Evolutionary conservation across 1,140 invertebrate species (phyloP).

Genomic region (Pachypeltis micranthus): DNA sequence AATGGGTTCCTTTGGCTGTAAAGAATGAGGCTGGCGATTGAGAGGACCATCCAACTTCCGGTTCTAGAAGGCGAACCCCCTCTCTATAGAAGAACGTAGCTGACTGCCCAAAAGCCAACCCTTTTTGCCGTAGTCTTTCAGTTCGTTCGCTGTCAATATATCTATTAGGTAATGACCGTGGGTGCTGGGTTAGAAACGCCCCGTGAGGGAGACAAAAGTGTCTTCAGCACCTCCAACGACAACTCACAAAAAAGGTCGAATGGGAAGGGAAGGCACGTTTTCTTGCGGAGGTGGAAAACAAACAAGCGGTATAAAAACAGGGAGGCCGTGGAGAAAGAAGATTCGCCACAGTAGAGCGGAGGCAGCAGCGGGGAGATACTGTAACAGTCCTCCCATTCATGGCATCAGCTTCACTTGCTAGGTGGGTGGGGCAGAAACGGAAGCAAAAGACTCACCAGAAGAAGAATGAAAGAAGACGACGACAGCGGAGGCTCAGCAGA

Average conservation of each 20-base stretch:
- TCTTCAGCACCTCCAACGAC: neutral
- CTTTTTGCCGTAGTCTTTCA: slow-evolving; percentile 3
- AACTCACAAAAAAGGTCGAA: neutral
- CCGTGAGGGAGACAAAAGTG: neutral
- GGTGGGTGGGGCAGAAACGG: neutral
- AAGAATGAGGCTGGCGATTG: too few species aligned
- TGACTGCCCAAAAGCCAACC: neutral
- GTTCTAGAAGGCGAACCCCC: neutral
- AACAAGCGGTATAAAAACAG: neutral
- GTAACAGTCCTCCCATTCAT: neutral
- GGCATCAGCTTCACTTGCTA: neutral
- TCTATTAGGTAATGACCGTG: slow-evolving; percentile 6
- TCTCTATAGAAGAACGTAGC: neutral
- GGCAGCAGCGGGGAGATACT: neutral
- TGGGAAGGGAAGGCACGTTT: neutral
- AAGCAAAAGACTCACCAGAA: too few species aligned
- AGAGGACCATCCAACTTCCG: neutral
- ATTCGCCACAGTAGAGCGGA: slow-evolving; percentile 4
- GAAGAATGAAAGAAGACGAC: neutral
- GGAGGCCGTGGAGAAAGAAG: slow-evolving; percentile 1
- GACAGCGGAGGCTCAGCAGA: neutral
- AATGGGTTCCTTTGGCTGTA: too few species aligned
- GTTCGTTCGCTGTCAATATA: slow-evolving; percentile 7
- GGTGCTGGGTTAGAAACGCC: slow-evolving; percentile 3
- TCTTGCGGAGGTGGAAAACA: slow-evolving; percentile 7